These are phyloP conservation scores for Dasysyrphus tricinctus DNA, from an alignment of 2,888 invertebrate genomes.

Conservation along the genomic window DNA sequence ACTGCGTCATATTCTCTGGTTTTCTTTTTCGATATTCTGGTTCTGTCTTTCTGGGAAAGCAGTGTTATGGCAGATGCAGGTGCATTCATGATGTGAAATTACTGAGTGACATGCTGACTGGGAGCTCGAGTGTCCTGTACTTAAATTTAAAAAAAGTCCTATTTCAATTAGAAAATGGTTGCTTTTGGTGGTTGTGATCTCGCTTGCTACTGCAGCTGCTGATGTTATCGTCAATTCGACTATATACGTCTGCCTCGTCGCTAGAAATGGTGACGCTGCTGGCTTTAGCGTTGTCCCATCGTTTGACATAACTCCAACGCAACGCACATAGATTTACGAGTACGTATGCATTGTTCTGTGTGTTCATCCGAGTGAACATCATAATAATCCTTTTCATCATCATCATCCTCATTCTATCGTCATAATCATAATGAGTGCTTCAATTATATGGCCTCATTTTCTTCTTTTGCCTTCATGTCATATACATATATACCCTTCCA, in stretches of 20 bases:
- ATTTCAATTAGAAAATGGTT: conserved; percentile 74
- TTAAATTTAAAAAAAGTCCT: conserved; percentile 49
- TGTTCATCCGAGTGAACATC: conserved; percentile 42
- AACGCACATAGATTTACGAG: neutral
- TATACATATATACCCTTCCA: neutral
- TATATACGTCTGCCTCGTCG: neutral
- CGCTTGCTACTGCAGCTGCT: neutral
- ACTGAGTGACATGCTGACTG: conserved; percentile 70
- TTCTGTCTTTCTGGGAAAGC: neutral
- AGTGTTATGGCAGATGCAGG: conserved; percentile 32
- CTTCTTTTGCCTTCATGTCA: conserved; percentile 10
- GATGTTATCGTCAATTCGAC: neutral
- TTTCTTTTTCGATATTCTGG: neutral
- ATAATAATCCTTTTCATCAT: neutral
- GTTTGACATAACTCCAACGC: conserved; percentile 15
- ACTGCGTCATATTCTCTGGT: conserved; percentile 5
- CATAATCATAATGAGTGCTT: conserved; percentile 68
- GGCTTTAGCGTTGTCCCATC: conserved; percentile 2
- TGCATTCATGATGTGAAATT: conserved; percentile 54
- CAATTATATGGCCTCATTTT: conserved; percentile 55
- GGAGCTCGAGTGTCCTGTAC: conserved; percentile 63
- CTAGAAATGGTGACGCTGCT: neutral
- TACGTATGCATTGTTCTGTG: conserved; percentile 10
- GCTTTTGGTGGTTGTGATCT: conserved; percentile 10
- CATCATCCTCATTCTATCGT: conserved; percentile 22